A percentile compares a stretch with the other conserved stretches of the same genome.
phyloP scores from a whole-genome alignment of 2,888 invertebrate genomes.

The Unio delphinus region DNA sequence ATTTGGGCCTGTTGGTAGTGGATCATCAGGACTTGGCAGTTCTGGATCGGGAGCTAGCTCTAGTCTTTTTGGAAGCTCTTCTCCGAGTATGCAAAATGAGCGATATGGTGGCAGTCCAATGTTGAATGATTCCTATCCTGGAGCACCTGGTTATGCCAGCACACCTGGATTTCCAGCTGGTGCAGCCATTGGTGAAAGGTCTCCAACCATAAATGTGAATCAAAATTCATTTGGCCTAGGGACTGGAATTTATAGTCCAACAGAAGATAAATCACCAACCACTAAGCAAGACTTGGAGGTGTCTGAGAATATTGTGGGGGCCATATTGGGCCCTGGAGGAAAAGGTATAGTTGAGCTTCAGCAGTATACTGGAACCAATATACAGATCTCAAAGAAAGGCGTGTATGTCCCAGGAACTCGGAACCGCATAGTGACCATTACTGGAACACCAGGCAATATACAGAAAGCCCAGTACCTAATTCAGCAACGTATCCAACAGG shows the following conservation, averaged over 20 bases:
- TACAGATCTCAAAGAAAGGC: slow-evolving; percentile 98
- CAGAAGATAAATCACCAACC: slow-evolving; percentile 59
- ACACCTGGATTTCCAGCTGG: slow-evolving; percentile 45
- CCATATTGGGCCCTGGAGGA: slow-evolving; percentile 96
- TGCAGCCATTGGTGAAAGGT: slow-evolving; percentile 45
- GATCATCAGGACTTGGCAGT: slow-evolving; percentile 77
- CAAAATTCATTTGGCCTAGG: slow-evolving; percentile 91
- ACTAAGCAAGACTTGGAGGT: slow-evolving; percentile 84
- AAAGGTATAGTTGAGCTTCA: slow-evolving; percentile 97
- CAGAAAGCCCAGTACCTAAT: slow-evolving; percentile 94
- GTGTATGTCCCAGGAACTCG: slow-evolving; percentile 97
- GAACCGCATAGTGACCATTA: slow-evolving; percentile 96
- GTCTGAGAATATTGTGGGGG: slow-evolving; percentile 94
- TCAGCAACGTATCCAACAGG: slow-evolving; percentile 96
- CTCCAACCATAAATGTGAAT: slow-evolving; percentile 75
- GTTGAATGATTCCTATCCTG: slow-evolving; percentile 63
- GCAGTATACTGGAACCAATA: slow-evolving; percentile 96
- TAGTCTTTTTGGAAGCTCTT: slow-evolving; percentile 71
- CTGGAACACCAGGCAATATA: slow-evolving; percentile 90
- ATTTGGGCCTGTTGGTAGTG: slow-evolving; percentile 85
- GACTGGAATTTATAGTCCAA: slow-evolving; percentile 73
- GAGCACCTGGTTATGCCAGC: slow-evolving; percentile 47
- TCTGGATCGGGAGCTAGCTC: slow-evolving; percentile 61
- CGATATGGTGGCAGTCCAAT: slow-evolving; percentile 64
- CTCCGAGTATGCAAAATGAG: slow-evolving; percentile 60